Evolutionary conservation across 2,888 invertebrate genomes (phyloP).

Genomic region (Callosobruchus maculatus): DNA sequence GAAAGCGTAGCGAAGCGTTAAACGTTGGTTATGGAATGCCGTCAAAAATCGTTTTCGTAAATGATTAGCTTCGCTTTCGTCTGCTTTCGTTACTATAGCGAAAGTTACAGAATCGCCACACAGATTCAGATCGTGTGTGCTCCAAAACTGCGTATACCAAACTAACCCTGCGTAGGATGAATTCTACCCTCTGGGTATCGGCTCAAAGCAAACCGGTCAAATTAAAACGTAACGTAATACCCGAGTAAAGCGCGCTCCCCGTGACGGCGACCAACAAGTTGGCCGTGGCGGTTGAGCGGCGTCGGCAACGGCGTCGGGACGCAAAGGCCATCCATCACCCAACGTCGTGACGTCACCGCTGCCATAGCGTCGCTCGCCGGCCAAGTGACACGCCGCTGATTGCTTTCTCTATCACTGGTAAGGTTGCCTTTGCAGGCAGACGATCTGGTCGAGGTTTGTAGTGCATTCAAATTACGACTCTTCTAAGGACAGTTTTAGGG

Average conservation of each 20-base stretch:
- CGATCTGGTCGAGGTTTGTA: too few relatives aligned
- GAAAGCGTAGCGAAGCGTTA: too few relatives aligned
- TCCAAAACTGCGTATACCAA: neutral
- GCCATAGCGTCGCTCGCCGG: neutral
- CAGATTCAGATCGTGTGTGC: neutral
- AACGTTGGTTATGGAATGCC: too few relatives aligned
- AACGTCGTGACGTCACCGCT: neutral
- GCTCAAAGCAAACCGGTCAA: neutral
- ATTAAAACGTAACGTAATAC: neutral
- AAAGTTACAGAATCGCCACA: too few relatives aligned
- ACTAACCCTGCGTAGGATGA: neutral
- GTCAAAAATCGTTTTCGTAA: too few relatives aligned
- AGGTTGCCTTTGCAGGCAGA: conserved; percentile 6
- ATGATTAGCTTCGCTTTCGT: too few relatives aligned
- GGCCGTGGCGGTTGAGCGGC: neutral
- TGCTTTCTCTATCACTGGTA: neutral
- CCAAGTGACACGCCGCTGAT: neutral
- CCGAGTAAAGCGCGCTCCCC: neutral
- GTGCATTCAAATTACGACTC: too few relatives aligned
- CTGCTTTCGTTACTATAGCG: too few relatives aligned
- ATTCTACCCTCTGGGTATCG: neutral
- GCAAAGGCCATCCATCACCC: neutral
- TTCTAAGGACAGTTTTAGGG: too few relatives aligned
- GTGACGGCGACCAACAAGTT: neutral
- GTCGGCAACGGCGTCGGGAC: too few relatives aligned